Base-by-base conservation (phyloP, 2,797 vertebrate genomes). In the Ctenosaura bakeri region DNA sequence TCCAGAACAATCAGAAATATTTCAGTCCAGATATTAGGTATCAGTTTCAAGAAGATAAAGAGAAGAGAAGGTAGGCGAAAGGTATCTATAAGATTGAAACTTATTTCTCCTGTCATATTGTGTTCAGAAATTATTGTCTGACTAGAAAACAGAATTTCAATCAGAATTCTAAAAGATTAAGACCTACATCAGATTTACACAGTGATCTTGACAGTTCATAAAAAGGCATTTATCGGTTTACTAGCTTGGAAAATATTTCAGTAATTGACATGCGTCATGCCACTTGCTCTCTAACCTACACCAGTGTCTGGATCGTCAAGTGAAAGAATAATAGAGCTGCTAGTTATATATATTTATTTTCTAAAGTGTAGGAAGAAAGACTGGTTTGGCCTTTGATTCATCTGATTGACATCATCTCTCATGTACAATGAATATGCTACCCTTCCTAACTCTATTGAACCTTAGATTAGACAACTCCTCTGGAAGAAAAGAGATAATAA, bases 371-470 rank as follows among this genome's bases (percentile, higher is more conserved):
- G 26, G 32, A n/a, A 85, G 66, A 38, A 84, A 78, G 50, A 6
- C 2, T n/a, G 0, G 42, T 88, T 29, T 86, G 54, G 29, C 32
- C 32, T 86, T 90, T 94, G 87, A 32, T 89, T 91, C 56, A 54
- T 16, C 87, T 85, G 62, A 89, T 86, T 56, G 81, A 0, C 1
- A 1, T 78, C 69, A 10, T 3, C 80, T 88, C 54, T 32, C 29
- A 6, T 42, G 0, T 93, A 46, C 38, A n/a, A 42, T 91, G 77
- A 69, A 89, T 10, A 18, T 69, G 89, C 9, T 89, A 4, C 73
- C 83, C 85, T 54, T 4, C 52, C 87, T 92, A 89, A 89, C 52
- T 52, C 7, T 52, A 0, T 42, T 90, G 71, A 71, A 88, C 82
- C 79, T 87, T 93, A 82, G 74, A 89, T 77, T 66, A 79, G 62